These are phyloP conservation scores for Junonia oenone DNA, from an alignment of 2,888 invertebrate species.

Conservation along the genomic window DNA sequence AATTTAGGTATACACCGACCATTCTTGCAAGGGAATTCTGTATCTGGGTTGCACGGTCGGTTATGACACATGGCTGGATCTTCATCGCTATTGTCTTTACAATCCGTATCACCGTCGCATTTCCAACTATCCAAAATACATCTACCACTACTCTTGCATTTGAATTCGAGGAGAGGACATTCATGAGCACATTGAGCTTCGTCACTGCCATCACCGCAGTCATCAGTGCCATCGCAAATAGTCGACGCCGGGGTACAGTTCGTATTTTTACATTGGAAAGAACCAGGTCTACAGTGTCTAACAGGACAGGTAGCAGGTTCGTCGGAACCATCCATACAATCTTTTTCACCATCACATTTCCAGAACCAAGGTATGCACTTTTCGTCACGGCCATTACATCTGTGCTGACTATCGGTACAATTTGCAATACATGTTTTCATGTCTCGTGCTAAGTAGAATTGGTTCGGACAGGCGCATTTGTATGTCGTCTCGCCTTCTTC, in stretches of 20 bases:
- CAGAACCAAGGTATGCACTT: conserved; percentile 80
- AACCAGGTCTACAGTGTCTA: conserved; percentile 91
- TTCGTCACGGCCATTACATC: conserved; percentile 81
- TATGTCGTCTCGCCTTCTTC: conserved; percentile 89
- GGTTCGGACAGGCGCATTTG: conserved; percentile 96
- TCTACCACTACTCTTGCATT: conserved; percentile 91
- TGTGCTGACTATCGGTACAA: conserved; percentile 93
- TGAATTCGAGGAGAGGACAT: conserved; percentile 93
- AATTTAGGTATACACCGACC: conserved; percentile 95
- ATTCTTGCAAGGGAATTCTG: conserved; percentile 93
- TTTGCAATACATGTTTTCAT: conserved; percentile 95
- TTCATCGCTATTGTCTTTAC: conserved; percentile 95
- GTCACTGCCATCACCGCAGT: conserved; percentile 95
- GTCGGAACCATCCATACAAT: conserved; percentile 95
- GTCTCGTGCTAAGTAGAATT: conserved; percentile 90
- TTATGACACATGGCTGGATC: conserved; percentile 92
- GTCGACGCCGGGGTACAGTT: conserved; percentile 96
- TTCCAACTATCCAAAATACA: conserved; percentile 95
- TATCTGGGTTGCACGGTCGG: conserved; percentile 88
- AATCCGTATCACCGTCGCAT: conserved; percentile 97
- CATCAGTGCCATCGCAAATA: conserved; percentile 95
- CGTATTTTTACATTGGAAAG: conserved; percentile 95
- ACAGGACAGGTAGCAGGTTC: conserved; percentile 91
- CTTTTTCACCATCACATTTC: conserved; percentile 95
- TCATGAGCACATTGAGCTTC: conserved; percentile 90